Evolutionary conservation across 37 sponge, comb jelly and placozoan genomes (phyloP), one percentile per base, ranked within the genome.

Genomic region (Halisarca cf. caerulea): DNA sequence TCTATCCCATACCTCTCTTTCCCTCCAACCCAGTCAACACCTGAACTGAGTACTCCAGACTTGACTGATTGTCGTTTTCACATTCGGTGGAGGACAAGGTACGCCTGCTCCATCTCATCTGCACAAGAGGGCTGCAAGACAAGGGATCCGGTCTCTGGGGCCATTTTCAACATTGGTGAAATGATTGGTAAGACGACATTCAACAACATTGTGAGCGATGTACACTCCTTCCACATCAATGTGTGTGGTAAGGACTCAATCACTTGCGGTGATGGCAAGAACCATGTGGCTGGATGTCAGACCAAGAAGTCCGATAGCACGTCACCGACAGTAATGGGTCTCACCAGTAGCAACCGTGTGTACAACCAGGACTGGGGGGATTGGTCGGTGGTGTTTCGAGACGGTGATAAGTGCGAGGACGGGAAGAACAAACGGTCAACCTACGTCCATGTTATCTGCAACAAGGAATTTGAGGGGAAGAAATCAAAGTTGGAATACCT

Each of bases 401-500:
- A 80, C 1, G 94, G 94, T 8, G 88, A 90, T 20, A 32, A 0
- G 4, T 93, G 94, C 51, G 64, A 77, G 20, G 35, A 62, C 36
- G 58, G 43, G 20, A 53, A 41, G 9, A 72, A 45, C 32, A 61
- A 35, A 18, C 59, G 93, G 18, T 53, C 80, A 21, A 83, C 81
- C 42, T 62, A 79, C 42, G 82, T 92, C 43, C 77, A 83, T 35
- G 70, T 93, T 40, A 75, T 81, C 37, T 93, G 94, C 47, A 84
- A 89, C 42, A 58, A 59, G 61, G 15, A 21, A 1, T 45, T 68
- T 20, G 42, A 59, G 3, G 59, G 45, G 2, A 45, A 55, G 37
- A 17, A n/a, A 20, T 72, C 83, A 1, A 6, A 28, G 3, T 85
- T 90, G 17, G 25, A 30, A 23, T 93, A 61, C 60, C 43, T 87